phyloP scores from a whole-genome alignment of 2,113 vertebrate genomes.

The Coryphaenoides rupestris region DNA sequence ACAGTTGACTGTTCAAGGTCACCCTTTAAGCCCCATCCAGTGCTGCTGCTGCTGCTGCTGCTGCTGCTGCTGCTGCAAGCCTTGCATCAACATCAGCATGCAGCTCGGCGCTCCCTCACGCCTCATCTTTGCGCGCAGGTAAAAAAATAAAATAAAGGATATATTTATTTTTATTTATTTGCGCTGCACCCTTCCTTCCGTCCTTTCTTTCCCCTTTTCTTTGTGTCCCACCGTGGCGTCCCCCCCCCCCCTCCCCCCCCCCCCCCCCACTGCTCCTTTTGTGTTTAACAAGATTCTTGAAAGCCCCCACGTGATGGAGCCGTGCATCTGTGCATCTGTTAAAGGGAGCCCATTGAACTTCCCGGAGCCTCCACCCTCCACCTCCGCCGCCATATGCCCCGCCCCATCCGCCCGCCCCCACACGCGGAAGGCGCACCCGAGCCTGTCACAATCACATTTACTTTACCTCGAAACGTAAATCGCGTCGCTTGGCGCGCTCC shows the following conservation, averaged over 20 bases:
- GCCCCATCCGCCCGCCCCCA: too few relatives aligned
- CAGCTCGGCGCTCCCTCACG: constrained; percentile 61
- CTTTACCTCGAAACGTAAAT: constrained; percentile 69
- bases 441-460: constrained; percentile 70
- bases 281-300: constrained; percentile 78
- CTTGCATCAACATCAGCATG: constrained; percentile 60
- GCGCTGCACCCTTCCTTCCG: constrained; percentile 34
- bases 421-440: constrained; percentile 59
- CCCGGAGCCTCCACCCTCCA: constrained; percentile 62
- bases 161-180: constrained; percentile 58
- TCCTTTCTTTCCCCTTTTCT: constrained; percentile 23
- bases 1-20: constrained; percentile 77
- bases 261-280: constrained; percentile 68
- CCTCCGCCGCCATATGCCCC: too few relatives aligned
- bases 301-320: constrained; percentile 70
- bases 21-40: constrained; percentile 72
- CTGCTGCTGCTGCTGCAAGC: constrained; percentile 63
- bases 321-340: constrained; percentile 76
- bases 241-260: too few relatives aligned
- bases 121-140: constrained; percentile 64
- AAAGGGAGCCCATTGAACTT: constrained; percentile 66
- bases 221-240: constrained; percentile 61
- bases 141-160: constrained; percentile 37
- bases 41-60: constrained; percentile 71
- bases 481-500: constrained; percentile 66